Percentiles rank a stretch among this genome's conserved stretches.
Evolutionary conservation across 2,113 vertebrate species (phyloP).

Genomic region (Zapus hudsonius): DNA sequence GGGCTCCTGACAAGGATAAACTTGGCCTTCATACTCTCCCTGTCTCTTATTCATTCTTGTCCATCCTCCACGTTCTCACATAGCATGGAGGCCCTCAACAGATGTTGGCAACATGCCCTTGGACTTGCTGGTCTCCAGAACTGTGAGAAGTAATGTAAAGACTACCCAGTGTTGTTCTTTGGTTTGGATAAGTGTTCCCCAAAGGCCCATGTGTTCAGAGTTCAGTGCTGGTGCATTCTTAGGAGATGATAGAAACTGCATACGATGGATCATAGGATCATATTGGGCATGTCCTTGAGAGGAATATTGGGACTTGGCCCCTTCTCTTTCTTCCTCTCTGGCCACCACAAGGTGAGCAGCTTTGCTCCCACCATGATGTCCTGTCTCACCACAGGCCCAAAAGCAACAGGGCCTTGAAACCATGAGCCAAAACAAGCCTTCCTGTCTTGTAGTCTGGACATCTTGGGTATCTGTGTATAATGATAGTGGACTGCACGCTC

Average conservation of each 20-base stretch:
- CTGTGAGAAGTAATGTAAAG: not conserved
- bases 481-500: too few relatives aligned
- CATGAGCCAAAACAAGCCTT: not conserved
- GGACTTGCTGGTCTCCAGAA: not conserved
- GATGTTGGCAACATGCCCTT: not conserved
- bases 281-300: not conserved
- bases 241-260: not conserved
- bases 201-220: not conserved
- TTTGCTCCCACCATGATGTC: not conserved
- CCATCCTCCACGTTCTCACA: not conserved
- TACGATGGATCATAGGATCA: too few relatives aligned
- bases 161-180: not conserved
- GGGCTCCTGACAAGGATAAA: not conserved
- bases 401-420: not conserved
- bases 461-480: not conserved
- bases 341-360: not conserved
- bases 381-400: too few relatives aligned
- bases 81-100: not conserved
- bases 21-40: too few relatives aligned
- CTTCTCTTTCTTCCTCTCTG: not conserved
- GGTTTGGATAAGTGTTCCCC: not conserved
- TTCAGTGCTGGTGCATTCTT: too few relatives aligned
- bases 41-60: too few relatives aligned
- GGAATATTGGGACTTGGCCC: not conserved
- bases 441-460: not conserved